Evolutionary conservation across 2,888 invertebrate genomes (phyloP).

Genomic region (Polymixis flavicincta): DNA sequence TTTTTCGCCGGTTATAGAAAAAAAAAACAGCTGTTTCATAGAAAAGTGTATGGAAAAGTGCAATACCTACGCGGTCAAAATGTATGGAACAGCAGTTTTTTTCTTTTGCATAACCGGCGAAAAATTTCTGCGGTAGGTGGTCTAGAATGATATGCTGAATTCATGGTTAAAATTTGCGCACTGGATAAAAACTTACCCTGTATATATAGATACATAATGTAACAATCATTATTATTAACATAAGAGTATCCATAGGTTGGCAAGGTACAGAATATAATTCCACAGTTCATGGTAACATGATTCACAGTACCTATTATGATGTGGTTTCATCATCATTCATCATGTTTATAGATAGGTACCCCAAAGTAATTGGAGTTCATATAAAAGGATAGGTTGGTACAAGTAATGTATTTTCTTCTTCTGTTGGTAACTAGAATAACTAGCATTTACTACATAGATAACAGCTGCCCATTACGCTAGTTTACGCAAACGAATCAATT

Average conservation of each 20-base stretch:
- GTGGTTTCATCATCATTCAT: slow-evolving; percentile 13
- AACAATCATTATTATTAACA: neutral
- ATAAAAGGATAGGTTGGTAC: neutral
- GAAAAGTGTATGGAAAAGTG: too few species aligned
- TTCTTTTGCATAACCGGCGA: too few species aligned
- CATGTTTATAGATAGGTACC: neutral
- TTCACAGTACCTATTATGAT: neutral
- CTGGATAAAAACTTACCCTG: too few species aligned
- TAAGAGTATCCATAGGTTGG: neutral
- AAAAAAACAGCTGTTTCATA: too few species aligned
- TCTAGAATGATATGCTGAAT: too few species aligned
- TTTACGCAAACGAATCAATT: slow-evolving; percentile 48
- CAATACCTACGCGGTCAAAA: too few species aligned
- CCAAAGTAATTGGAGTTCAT: neutral
- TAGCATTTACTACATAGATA: slow-evolving; percentile 36
- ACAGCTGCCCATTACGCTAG: slow-evolving; percentile 12
- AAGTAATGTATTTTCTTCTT: neutral
- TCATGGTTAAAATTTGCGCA: too few species aligned
- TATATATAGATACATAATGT: neutral
- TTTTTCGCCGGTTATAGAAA: too few species aligned
- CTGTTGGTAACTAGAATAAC: slow-evolving; percentile 6
- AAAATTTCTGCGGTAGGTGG: too few species aligned
- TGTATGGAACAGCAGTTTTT: too few species aligned
- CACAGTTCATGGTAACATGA: slow-evolving; percentile 5
- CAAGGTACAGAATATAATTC: neutral